These are phyloP conservation scores for Diogma glabrata DNA, from an alignment of 2,888 invertebrate species.

Conservation along the genomic window DNA sequence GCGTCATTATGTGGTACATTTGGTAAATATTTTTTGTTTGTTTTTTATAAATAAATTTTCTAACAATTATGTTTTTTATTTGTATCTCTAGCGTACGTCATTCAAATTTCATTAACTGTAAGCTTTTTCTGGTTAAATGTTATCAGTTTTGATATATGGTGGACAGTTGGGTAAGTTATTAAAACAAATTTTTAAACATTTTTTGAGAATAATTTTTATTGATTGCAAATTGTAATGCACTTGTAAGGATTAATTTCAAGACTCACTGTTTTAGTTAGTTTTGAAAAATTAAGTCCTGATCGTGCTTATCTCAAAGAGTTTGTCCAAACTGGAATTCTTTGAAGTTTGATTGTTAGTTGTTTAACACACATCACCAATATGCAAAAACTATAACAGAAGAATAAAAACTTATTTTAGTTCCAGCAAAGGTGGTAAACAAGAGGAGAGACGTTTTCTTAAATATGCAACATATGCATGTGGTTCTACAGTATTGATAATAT, in stretches of 20 bases:
- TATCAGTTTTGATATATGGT: constrained; percentile 79
- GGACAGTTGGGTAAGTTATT: constrained; percentile 27
- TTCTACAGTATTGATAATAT: not conserved
- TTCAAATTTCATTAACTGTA: constrained; percentile 49
- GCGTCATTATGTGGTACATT: constrained; percentile 22
- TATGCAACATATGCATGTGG: not conserved
- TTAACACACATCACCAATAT: too few relatives aligned
- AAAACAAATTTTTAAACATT: not conserved
- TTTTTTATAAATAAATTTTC: not conserved
- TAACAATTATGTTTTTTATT: not conserved
- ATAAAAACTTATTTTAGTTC: too few relatives aligned
- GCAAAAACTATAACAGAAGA: too few relatives aligned
- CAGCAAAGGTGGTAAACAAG: too few relatives aligned
- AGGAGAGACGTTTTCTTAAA: not conserved
- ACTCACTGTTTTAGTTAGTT: too few relatives aligned
- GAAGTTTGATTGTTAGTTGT: too few relatives aligned
- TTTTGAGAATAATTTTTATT: too few relatives aligned
- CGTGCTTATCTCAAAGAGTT: too few relatives aligned
- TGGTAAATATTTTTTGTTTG: constrained; percentile 21
- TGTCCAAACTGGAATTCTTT: too few relatives aligned
- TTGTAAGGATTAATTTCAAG: too few relatives aligned
- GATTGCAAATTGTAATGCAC: too few relatives aligned
- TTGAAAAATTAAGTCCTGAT: too few relatives aligned
- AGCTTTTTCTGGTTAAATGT: constrained; percentile 81
- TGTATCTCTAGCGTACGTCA: not conserved